Evolutionary conservation across 1,140 invertebrate genomes (phyloP).

Genomic region (Drosophila erecta): DNA sequence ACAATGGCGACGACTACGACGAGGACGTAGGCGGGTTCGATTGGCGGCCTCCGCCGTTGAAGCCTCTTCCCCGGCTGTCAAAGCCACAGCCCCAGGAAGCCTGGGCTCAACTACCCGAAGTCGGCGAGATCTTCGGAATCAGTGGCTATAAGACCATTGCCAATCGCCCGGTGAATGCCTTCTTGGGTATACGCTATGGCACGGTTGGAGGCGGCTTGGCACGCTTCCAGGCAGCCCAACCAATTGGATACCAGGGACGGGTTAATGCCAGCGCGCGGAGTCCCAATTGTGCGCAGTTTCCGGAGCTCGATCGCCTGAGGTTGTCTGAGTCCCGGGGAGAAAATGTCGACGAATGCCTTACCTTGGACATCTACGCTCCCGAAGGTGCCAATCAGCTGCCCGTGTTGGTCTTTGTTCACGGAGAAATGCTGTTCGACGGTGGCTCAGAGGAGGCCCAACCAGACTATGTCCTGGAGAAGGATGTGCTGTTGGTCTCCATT

Average conservation of each 20-base stretch:
- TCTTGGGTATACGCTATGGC: slow-evolving; percentile 69
- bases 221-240: slow-evolving; percentile 61
- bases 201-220: slow-evolving; percentile 57
- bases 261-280: slow-evolving; percentile 56
- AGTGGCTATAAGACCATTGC: slow-evolving; percentile 50
- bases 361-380: slow-evolving; percentile 64
- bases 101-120: slow-evolving; percentile 50
- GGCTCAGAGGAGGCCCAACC: slow-evolving; percentile 88
- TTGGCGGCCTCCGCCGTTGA: slow-evolving; percentile 45
- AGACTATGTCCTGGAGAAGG: slow-evolving; percentile 90
- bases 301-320: slow-evolving; percentile 58
- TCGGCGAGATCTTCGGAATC: slow-evolving; percentile 58
- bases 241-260: slow-evolving; percentile 27
- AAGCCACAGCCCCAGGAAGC: not conserved
- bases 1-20: slow-evolving; percentile 25
- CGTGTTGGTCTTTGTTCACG: slow-evolving; percentile 82
- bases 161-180: slow-evolving; percentile 66
- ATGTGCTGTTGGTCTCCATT: slow-evolving; percentile 91
- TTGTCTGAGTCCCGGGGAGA: slow-evolving; percentile 50
- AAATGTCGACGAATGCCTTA: slow-evolving; percentile 76
- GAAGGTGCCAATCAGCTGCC: slow-evolving; percentile 54
- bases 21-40: too few relatives aligned
- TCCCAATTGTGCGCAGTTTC: slow-evolving; percentile 75
- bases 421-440: slow-evolving; percentile 83
- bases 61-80: slow-evolving; percentile 38